phyloP scores from a whole-genome alignment of 2,888 invertebrate genomes.

The Heliconius hortense region DNA sequence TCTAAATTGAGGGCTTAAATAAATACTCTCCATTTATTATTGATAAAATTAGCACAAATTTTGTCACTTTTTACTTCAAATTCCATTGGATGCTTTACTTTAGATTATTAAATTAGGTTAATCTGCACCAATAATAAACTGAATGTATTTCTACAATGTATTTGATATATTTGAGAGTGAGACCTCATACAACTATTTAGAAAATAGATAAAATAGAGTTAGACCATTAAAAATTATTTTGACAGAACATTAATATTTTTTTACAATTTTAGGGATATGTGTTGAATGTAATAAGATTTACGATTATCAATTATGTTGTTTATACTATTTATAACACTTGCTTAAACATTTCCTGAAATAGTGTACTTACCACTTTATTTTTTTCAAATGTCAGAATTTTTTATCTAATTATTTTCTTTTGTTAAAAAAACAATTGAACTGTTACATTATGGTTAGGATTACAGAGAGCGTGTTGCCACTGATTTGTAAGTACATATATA shows the following conservation, averaged over 20 bases:
- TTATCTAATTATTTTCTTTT: background rate
- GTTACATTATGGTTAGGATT: constrained; percentile 55
- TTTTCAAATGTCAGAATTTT: background rate
- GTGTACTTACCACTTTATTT: background rate
- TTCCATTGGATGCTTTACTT: constrained; percentile 7
- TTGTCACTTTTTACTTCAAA: constrained; percentile 14
- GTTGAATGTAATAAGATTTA: constrained; percentile 3
- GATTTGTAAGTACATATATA: constrained; percentile 54
- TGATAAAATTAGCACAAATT: constrained; percentile 17
- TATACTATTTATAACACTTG: background rate
- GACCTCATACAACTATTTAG: constrained; percentile 12
- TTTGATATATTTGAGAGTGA: background rate
- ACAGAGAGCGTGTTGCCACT: constrained; percentile 67
- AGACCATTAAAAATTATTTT: background rate
- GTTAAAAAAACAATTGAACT: background rate
- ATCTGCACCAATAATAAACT: constrained; percentile 12
- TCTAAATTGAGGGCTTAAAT: constrained; percentile 6
- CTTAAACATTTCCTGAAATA: constrained; percentile 17
- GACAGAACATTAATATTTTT: background rate
- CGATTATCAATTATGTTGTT: background rate
- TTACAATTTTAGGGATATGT: constrained; percentile 10
- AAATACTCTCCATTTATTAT: background rate
- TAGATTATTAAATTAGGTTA: constrained; percentile 15
- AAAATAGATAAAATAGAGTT: constrained; percentile 9
- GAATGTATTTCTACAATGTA: constrained; percentile 10